Conservation (phyloP, 2,797 vertebrate species). For the Acomys russatus region DNA sequence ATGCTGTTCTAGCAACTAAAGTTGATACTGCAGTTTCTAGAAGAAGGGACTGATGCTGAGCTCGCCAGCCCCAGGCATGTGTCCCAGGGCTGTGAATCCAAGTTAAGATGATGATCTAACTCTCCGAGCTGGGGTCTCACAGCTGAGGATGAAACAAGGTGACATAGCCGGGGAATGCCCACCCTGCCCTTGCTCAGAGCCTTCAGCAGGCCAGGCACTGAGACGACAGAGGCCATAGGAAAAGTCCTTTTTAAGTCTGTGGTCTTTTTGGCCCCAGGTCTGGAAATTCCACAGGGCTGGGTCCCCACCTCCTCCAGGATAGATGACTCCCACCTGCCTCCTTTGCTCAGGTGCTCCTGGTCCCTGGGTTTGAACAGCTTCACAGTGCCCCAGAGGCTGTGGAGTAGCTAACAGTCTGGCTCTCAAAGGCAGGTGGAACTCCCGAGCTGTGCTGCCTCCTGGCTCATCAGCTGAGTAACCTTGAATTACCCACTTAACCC, state of each 20-base stretch:
- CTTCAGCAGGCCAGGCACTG: neutral
- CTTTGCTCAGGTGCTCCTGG: neutral
- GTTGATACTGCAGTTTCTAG: neutral
- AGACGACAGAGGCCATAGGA: neutral
- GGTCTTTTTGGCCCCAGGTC: neutral
- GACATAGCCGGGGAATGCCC: neutral
- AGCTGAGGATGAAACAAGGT: neutral
- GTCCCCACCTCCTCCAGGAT: neutral
- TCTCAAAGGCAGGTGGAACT: neutral
- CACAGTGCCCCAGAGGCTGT: rapidly evolving
- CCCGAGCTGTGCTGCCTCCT: neutral
- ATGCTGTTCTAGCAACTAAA: neutral
- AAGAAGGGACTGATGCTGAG: neutral
- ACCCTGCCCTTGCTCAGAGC: neutral
- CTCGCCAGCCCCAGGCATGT: neutral
- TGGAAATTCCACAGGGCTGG: neutral
- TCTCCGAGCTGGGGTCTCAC: neutral
- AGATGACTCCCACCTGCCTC: rapidly evolving
- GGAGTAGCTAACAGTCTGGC: neutral
- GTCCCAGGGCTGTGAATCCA: neutral
- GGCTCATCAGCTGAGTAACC: neutral
- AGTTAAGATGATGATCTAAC: neutral
- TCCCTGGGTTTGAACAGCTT: neutral
- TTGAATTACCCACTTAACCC: neutral
- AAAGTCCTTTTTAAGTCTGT: too few species aligned